Evolutionary conservation across 2,888 invertebrate species (phyloP), one percentile per base, ranked within the genome.

Genomic region (Agriopis marginaria): DNA sequence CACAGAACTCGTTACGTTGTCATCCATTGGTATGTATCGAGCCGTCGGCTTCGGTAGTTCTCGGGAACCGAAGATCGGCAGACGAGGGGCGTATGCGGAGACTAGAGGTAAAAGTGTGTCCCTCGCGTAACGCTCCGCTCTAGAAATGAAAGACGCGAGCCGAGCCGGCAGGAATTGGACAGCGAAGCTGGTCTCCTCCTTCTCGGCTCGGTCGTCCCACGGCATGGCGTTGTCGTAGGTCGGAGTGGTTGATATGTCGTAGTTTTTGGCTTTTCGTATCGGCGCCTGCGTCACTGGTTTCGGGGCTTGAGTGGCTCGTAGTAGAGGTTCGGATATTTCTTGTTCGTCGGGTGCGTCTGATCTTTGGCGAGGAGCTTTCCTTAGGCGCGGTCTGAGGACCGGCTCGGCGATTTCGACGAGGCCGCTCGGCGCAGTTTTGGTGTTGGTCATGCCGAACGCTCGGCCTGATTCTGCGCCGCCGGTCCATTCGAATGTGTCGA

Each of bases 111-210:
- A 86, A 2, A 97, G 91, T 0, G 97, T 97, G 84, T 97, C 96
- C 63, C 97, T 94, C 0, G 97, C 97, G 85, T 97, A 97, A 60
- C 96, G 95, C 82, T 98, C 98, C 0, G 97, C 98, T 77, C 97
- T 96, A 50, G 97, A 97, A 58, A 98, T 95, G 86, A 98, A 96
- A 6, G 96, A 96, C 0, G 97, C 97, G 2, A 98, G 88, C 45
- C 97, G 94, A 74, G 97, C 96, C 0, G 98, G 98, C 54, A 98
- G 90, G 81, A 97, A 95, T 85, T 98, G 98, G 0, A 98, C 97
- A 0, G 96, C 97, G 67, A 96, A 94, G 68, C 93, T 88, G 7
- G 87, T 73, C 70, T 91, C 89, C 72, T 87, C 91, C 77, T 86
- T 93, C 77, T 87, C 93, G 0, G 79, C 86, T 66, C 85, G 83